Evolutionary conservation across 2,797 vertebrate genomes (phyloP).

Genomic region (Acipenser ruthenus): DNA sequence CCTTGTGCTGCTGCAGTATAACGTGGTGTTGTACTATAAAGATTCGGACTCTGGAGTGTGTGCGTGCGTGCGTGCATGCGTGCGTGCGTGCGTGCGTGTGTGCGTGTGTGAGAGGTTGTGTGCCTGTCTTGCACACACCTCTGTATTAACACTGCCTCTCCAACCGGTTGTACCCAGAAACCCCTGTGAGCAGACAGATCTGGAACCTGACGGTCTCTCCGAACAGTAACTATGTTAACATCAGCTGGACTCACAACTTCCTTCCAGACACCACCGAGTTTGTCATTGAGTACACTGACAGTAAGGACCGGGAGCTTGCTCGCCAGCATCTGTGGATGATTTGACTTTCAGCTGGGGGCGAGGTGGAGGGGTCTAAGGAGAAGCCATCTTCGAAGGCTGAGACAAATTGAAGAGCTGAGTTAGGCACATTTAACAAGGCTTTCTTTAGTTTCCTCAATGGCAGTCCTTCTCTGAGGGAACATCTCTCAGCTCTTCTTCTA

Average conservation of each 20-base stretch:
- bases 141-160: slow-evolving; percentile 49
- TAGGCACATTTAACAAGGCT: not conserved
- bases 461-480: too few species aligned
- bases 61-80: not conserved
- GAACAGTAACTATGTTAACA: slow-evolving; percentile 94
- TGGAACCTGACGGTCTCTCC: slow-evolving; percentile 91
- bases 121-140: not conserved
- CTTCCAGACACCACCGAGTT: slow-evolving; percentile 82
- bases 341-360: slow-evolving; percentile 17
- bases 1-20: slow-evolving; percentile 1
- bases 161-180: slow-evolving; percentile 66
- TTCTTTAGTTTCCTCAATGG: too few species aligned
- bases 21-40: slow-evolving; percentile 3
- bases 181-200: slow-evolving; percentile 63
- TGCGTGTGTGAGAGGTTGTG: not conserved
- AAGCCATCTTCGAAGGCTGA: slow-evolving; percentile 17
- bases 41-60: not conserved
- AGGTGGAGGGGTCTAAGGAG: slow-evolving; percentile 18
- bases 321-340: slow-evolving; percentile 31
- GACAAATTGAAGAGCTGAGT: slow-evolving; percentile 11
- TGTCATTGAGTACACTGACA: slow-evolving; percentile 97
- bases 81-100: not conserved
- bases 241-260: slow-evolving; percentile 97
- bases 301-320: slow-evolving; percentile 68
- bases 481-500: too few species aligned